Evolutionary conservation across 2,888 invertebrate genomes (phyloP), one percentile per base, ranked within the genome.

Genomic region (Ectemnius lituratus): DNA sequence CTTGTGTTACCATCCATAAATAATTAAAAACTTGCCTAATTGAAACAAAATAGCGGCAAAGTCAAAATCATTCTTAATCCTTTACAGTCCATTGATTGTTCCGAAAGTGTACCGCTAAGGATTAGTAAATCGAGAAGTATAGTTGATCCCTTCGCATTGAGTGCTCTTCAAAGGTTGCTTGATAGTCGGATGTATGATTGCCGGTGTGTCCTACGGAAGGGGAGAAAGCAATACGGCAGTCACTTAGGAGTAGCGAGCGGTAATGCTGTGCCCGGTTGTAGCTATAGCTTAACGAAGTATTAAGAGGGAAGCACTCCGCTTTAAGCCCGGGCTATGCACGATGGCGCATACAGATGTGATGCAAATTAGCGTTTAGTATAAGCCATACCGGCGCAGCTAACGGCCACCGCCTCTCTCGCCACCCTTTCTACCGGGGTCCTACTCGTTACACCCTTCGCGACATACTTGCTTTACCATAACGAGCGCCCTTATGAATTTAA

Each of bases 291-390:
- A 86, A 85, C 86, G 84, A 86, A 87, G 88, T 88, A 89, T 88
- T 87, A 88, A 88, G 87, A 85, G 85, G 79, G 80, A 84, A 88
- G 88, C 85, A 87, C 87, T 87, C 84, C 67, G 84, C 83, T 80
- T 23, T 87, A 88, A 88, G 86, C 87, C 80, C 61, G 80, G 85
- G 86, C 86, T 86, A 86, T 85, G 84, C 87, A 83, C 87, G 87
- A 88, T 87, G 86, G 87, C 79, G 88, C 88, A 89, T 89, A 88
- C 88, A 87, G 87, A 89, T 88, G 86, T 74, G 84, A 89, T 88
- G 88, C 87, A 88, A 88, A 89, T 88, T 86, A 88, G 85, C 87
- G 84, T 88, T 88, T 87, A 88, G 84, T 87, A 80, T 86, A 88
- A 89, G 88, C 89, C 80, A 77, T 80, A 79, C 78, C 83, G 84